Evolutionary conservation across 2,113 vertebrate genomes (phyloP).

Genomic region (Cyphomyrus discorhynchus): DNA sequence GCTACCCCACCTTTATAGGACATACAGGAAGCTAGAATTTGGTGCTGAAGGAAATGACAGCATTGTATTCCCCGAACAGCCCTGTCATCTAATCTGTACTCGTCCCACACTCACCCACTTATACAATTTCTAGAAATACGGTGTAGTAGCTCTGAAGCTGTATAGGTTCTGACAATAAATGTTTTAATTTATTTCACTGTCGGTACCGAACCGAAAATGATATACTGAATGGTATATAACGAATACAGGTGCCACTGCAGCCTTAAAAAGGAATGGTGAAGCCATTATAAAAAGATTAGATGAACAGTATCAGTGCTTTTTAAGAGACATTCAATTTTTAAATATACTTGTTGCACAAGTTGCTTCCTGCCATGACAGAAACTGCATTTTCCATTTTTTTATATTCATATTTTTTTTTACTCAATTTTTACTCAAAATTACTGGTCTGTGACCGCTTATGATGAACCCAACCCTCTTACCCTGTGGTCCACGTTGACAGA

Average conservation of each 20-base stretch:
- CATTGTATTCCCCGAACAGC: neutral
- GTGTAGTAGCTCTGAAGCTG: no score
- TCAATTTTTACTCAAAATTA: neutral
- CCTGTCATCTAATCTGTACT: no score
- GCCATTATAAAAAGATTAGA: neutral
- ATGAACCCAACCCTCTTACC: conserved; percentile 52
- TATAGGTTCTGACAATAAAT: neutral
- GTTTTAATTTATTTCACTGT: neutral
- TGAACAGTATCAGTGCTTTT: neutral
- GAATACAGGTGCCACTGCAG: no score
- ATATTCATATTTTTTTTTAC: no score
- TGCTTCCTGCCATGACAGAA: neutral
- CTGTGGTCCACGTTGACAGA: conserved; percentile 80
- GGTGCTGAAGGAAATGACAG: neutral
- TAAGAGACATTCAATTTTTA: no score
- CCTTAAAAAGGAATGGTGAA: neutral
- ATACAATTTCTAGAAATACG: no score
- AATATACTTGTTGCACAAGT: neutral
- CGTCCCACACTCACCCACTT: no score
- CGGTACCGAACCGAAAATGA: neutral
- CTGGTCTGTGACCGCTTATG: neutral
- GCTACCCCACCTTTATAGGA: neutral
- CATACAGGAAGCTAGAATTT: neutral
- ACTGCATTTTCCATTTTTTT: no score
- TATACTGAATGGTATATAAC: neutral